These are phyloP conservation scores for Sinelater perroti DNA, from an alignment of 2,888 invertebrate genomes.

Conservation along the genomic window DNA sequence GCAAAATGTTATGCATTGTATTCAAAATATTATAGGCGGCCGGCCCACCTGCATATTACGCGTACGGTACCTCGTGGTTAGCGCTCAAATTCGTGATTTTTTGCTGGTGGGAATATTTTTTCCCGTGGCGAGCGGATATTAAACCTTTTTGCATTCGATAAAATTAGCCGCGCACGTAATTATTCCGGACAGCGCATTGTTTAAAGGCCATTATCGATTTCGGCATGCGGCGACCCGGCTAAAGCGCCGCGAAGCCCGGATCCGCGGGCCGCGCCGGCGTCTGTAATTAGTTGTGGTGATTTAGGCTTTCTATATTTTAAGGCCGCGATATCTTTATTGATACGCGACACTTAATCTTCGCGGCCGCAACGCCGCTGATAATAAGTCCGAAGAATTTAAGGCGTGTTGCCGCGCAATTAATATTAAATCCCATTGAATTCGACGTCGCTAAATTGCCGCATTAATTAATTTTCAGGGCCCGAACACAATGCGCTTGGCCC, in stretches of 20 bases:
- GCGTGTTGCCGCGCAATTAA: conserved; percentile 21
- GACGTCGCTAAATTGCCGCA: conserved; percentile 20
- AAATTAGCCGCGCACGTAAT: conserved; percentile 33
- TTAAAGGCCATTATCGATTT: conserved; percentile 36
- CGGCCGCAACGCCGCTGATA: conserved; percentile 11
- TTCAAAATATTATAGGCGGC: conserved; percentile 13
- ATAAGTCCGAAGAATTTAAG: conserved; percentile 19
- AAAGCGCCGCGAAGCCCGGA: conserved; percentile 8
- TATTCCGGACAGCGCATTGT: conserved; percentile 37
- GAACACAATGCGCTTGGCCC: conserved; percentile 1
- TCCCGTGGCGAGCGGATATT: conserved; percentile 2
- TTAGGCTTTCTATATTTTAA: conserved; percentile 16
- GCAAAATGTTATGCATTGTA: conserved; percentile 25
- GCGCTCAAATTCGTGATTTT: conserved; percentile 27
- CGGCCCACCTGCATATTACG: conserved; percentile 20
- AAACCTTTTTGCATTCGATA: conserved; percentile 26
- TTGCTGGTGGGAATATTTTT: conserved; percentile 13
- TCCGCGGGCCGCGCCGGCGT: conserved; percentile 1
- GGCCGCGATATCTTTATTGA: conserved; percentile 28
- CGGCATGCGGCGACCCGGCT: conserved; percentile 11
- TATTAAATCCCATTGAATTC: conserved; percentile 29
- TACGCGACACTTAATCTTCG: conserved; percentile 27
- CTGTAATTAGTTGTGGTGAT: conserved; percentile 26
- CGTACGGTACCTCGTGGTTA: conserved; percentile 30
- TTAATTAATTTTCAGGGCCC: conserved; percentile 12